Evolutionary conservation across 2,888 invertebrate species (phyloP).

Genomic region (Eupeodes latifasciatus): DNA sequence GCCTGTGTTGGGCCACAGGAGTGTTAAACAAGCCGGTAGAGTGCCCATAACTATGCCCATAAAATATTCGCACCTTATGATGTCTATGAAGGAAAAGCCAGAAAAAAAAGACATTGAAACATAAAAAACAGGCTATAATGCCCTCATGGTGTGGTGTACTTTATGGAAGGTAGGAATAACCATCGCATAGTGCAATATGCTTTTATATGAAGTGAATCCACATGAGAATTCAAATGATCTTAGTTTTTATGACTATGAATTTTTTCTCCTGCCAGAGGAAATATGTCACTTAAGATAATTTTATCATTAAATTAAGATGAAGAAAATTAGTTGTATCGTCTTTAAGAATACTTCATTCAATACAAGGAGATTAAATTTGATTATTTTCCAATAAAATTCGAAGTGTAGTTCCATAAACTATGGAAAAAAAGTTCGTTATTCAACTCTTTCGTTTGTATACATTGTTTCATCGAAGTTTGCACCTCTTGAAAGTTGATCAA

Average conservation of each 20-base stretch:
- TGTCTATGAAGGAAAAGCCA: not conserved
- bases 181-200: too few relatives aligned
- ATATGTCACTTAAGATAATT: not conserved
- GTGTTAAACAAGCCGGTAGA: conserved; percentile 7
- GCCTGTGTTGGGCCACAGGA: not conserved
- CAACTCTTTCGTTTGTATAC: conserved; percentile 23
- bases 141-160: not conserved
- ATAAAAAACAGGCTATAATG: not conserved
- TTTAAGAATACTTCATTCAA: not conserved
- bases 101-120: not conserved
- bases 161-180: not conserved
- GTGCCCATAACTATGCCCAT: conserved; percentile 19
- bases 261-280: not conserved
- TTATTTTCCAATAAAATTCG: not conserved
- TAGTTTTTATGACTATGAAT: conserved; percentile 2
- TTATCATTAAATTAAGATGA: not conserved
- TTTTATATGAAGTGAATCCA: not conserved
- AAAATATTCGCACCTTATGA: conserved; percentile 9
- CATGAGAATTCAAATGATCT: conserved; percentile 11
- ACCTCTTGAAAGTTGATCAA: too few relatives aligned
- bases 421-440: not conserved
- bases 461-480: too few relatives aligned
- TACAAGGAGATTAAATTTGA: not conserved
- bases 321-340: not conserved
- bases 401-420: not conserved